Percentiles rank a stretch among this genome's conserved stretches.
These are phyloP conservation scores for Uropsilus gracilis DNA, from an alignment of 2,113 vertebrate species.

Conservation along the genomic window DNA sequence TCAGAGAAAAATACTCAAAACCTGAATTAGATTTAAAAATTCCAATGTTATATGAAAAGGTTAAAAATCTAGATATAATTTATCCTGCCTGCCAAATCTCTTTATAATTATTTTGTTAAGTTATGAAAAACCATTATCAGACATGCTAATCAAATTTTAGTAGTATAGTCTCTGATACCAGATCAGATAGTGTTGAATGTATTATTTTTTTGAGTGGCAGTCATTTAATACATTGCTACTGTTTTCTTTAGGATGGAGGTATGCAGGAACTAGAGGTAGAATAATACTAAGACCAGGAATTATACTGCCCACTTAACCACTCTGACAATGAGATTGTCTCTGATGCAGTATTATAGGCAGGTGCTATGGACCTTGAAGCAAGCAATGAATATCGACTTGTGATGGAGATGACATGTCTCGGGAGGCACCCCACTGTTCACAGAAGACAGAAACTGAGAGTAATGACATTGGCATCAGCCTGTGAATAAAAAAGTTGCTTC, in stretches of 20 bases:
- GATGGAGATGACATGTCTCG: slow-evolving; percentile 57
- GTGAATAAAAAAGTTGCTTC: slow-evolving; percentile 67
- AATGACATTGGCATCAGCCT: slow-evolving; percentile 70
- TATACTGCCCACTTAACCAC: slow-evolving; percentile 13
- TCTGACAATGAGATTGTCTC: slow-evolving; percentile 32
- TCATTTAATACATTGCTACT: slow-evolving; percentile 69
- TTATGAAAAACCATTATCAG: slow-evolving; percentile 7
- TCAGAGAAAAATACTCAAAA: neutral
- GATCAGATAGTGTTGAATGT: slow-evolving; percentile 41
- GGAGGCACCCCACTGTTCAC: slow-evolving; percentile 62
- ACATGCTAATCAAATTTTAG: slow-evolving; percentile 1
- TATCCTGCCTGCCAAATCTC: neutral
- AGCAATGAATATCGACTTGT: slow-evolving; percentile 74
- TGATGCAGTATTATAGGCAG: slow-evolving; percentile 1
- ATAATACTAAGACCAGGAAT: slow-evolving; percentile 1
- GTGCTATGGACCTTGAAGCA: slow-evolving; percentile 72
- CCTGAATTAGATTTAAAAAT: neutral
- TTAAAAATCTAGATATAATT: neutral
- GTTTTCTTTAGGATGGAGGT: slow-evolving; percentile 53
- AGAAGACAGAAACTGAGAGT: slow-evolving; percentile 75
- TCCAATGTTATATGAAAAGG: too few relatives aligned
- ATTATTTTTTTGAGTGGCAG: slow-evolving; percentile 76
- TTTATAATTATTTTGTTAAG: slow-evolving; percentile 28
- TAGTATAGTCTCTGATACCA: slow-evolving; percentile 45
- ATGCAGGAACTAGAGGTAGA: neutral